Evolutionary conservation across 2,797 vertebrate genomes (phyloP).

Genomic region (Sebastes iracundus): DNA sequence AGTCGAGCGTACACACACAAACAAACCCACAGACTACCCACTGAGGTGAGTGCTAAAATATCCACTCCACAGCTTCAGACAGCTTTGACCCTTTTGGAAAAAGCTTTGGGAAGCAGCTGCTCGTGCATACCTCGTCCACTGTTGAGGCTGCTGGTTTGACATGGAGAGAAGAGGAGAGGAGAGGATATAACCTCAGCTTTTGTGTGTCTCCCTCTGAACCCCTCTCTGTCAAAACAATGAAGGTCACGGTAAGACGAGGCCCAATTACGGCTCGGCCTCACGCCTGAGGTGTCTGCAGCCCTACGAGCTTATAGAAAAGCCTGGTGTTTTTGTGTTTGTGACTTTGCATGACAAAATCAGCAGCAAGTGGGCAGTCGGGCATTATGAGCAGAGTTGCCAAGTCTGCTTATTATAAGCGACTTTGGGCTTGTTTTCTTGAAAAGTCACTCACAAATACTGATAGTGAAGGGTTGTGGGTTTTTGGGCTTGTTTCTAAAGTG

Average conservation of each 20-base stretch:
- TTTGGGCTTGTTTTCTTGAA: too few species aligned
- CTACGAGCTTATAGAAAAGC: not conserved
- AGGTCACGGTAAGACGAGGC: slow-evolving; percentile 74
- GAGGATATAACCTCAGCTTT: slow-evolving; percentile 41
- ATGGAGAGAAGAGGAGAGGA: not conserved
- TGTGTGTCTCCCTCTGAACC: slow-evolving; percentile 60
- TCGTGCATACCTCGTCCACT: slow-evolving; percentile 24
- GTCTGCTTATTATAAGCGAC: too few species aligned
- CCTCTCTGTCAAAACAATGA: slow-evolving; percentile 77
- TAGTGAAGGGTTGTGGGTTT: too few species aligned
- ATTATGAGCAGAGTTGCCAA: not conserved
- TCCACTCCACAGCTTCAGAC: slow-evolving; percentile 36
- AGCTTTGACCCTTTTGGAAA: slow-evolving; percentile 46
- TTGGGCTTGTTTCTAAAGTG: too few species aligned
- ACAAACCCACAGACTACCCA: not conserved
- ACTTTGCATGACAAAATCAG: slow-evolving; percentile 11
- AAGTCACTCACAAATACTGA: too few species aligned
- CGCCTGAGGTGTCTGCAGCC: slow-evolving; percentile 38
- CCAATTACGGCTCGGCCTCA: slow-evolving; percentile 70
- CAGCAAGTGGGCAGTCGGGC: not conserved
- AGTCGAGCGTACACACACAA: not conserved
- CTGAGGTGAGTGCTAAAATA: slow-evolving; percentile 37
- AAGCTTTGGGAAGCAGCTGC: slow-evolving; percentile 43
- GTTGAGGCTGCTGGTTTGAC: slow-evolving; percentile 46
- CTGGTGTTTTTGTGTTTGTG: not conserved